Evolutionary conservation across 2,113 vertebrate species (phyloP).

Genomic region (Pelecanus crispus): DNA sequence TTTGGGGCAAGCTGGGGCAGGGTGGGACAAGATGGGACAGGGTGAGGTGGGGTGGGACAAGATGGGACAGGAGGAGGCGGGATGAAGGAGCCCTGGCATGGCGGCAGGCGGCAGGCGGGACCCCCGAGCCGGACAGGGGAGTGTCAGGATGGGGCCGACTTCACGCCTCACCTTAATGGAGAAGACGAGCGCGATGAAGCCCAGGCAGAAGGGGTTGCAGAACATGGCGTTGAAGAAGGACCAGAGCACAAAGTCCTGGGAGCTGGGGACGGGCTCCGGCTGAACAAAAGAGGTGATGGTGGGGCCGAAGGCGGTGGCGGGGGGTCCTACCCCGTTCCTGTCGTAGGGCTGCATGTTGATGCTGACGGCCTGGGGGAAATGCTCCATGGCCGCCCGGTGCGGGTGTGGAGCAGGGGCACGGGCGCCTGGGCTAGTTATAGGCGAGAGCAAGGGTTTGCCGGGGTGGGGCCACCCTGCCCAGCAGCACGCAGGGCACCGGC

Average conservation of each 20-base stretch:
- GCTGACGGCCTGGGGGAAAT: neutral
- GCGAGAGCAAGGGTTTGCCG: neutral
- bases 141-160: neutral
- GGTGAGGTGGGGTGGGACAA: neutral
- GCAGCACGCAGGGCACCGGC: neutral
- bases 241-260: neutral
- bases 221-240: neutral
- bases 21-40: neutral
- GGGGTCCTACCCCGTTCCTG: neutral
- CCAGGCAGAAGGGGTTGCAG: neutral
- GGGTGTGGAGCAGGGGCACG: accelerated
- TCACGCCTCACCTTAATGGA: neutral
- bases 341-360: neutral
- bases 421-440: neutral
- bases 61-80: neutral
- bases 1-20: neutral
- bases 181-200: neutral
- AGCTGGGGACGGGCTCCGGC: accelerated
- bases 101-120: neutral
- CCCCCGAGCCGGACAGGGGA: neutral
- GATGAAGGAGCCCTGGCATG: neutral
- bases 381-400: neutral
- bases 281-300: neutral
- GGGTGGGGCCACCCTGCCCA: neutral
- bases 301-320: neutral